Evolutionary conservation across 1,140 invertebrate species (phyloP).

Genomic region (Galleria mellonella): DNA sequence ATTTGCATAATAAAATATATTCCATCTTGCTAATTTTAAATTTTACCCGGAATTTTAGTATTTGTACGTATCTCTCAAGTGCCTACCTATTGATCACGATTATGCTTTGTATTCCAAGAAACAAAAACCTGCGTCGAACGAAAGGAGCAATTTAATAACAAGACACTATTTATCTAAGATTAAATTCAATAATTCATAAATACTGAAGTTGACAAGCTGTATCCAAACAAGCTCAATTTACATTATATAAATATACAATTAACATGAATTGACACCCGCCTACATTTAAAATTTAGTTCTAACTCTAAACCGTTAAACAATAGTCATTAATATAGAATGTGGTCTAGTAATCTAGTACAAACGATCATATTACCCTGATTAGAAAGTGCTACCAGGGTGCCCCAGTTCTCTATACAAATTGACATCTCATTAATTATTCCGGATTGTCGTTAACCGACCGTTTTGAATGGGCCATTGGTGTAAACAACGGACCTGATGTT

Average conservation of each 20-base stretch:
- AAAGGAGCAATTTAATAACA: no score
- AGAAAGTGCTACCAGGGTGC: conserved; percentile 32
- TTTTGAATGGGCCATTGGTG: conserved; percentile 35
- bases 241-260: neutral
- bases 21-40: no score
- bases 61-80: no score
- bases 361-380: conserved; percentile 25
- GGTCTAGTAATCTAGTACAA: conserved; percentile 1
- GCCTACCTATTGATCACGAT: no score
- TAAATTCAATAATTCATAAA: no score
- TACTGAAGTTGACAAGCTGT: no score
- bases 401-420: conserved; percentile 11
- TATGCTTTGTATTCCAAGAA: no score
- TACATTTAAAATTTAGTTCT: neutral
- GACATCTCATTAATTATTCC: conserved; percentile 52
- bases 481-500: conserved; percentile 48
- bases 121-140: no score
- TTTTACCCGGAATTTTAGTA: no score
- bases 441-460: conserved; percentile 34
- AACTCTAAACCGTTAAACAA: neutral
- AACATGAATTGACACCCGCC: conserved; percentile 1
- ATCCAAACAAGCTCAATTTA: neutral
- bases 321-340: neutral
- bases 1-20: no score
- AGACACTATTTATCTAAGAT: no score